Evolutionary conservation across 2,797 vertebrate genomes (phyloP).

Genomic region (Tokudaia tokunoshimensis): DNA sequence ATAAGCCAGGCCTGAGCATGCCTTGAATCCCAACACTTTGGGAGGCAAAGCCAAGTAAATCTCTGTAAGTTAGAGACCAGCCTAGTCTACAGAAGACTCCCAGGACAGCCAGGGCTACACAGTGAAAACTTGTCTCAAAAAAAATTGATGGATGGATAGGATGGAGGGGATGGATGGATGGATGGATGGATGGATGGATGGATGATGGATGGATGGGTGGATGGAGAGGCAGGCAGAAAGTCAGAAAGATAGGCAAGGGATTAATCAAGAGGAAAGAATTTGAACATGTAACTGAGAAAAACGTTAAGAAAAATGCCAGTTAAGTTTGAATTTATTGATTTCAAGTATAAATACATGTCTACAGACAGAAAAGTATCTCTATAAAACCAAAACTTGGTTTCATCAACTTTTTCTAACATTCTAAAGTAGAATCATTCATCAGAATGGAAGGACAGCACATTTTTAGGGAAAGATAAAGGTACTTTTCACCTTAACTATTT

Average conservation of each 20-base stretch:
- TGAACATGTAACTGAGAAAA: not conserved
- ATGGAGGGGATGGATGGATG: too few relatives aligned
- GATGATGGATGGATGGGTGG: too few relatives aligned
- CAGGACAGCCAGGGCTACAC: too few relatives aligned
- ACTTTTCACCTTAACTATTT: not conserved
- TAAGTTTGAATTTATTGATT: slow-evolving; percentile 17
- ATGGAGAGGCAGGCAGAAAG: too few relatives aligned
- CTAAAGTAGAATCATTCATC: not conserved
- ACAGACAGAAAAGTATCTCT: not conserved
- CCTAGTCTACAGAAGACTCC: too few relatives aligned
- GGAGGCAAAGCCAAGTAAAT: too few relatives aligned
- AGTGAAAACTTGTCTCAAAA: too few relatives aligned
- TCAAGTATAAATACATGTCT: not conserved
- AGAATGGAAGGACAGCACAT: slow-evolving; percentile 33
- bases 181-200: too few relatives aligned
- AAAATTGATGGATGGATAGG: too few relatives aligned
- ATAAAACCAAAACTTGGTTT: not conserved
- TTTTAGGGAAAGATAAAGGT: slow-evolving; percentile 43
- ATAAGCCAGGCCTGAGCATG: too few relatives aligned
- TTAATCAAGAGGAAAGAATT: not conserved
- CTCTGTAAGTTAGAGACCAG: too few relatives aligned
- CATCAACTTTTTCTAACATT: not conserved
- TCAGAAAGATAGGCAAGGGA: not conserved
- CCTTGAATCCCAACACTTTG: too few relatives aligned
- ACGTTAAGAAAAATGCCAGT: not conserved